Base-by-base conservation (phyloP, 2,113 vertebrate species). In the Chaenogobius annularis region DNA sequence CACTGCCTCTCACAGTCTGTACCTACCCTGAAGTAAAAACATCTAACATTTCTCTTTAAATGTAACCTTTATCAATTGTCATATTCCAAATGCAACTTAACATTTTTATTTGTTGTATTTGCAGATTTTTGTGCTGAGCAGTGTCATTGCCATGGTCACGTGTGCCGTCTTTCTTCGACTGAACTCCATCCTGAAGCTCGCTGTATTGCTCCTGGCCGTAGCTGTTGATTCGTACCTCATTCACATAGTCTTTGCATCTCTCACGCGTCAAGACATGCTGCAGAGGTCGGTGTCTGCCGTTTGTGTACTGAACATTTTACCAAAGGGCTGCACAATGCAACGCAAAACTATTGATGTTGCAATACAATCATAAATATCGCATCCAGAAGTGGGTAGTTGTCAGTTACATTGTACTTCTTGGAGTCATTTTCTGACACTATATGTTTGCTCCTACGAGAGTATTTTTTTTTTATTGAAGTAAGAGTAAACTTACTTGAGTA, bases 71-170 rank as follows among this genome's bases (percentile, higher is more conserved):
- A 10, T 23, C 5, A n/a, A 17, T n/a, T n/a, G 0, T 63, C 17
- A 7, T 10, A 12, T n/a, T n/a, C 61, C 61, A 63, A 12, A n/a
- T 63, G 31, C 15, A 40, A 40, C 35, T 63, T 10, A 4, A 2
- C 2, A 63, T 63, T 43, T 63, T 0, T 20, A 4, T 31, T 40
- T 8, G 3, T 13, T 40, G 5, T 40, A 3, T 17, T 10, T 52
- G 54, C 71, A 98, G 96, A 94, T 97, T 87, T 99, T 98, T 10
- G 93, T 97, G 79, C 91, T 98, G 88, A 97, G 96, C 0, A 95
- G 94, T 1, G 95, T 98, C 50, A 88, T 99, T 77, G 96, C 97
- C 76, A 98, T 99, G 97, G 97, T 99, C 85, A 98, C 98, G 8
- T 99, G 97, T 79, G 97, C 97, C 0, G 97, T 98, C 0, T 99